Conservation (phyloP, 92 coral and sea anemone genomes). For the Epizoanthus illoricatus region DNA sequence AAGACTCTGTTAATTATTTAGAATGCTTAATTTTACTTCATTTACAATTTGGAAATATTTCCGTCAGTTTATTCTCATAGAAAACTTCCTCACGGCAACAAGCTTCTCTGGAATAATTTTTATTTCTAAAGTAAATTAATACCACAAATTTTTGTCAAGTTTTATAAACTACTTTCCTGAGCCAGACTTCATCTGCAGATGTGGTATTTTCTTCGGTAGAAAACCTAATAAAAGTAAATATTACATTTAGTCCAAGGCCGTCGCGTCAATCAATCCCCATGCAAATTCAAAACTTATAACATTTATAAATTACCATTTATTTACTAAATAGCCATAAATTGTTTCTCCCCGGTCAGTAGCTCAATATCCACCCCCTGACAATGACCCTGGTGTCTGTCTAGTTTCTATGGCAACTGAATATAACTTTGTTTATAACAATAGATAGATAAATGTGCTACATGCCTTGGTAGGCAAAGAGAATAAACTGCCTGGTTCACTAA, state of each 20-base stretch:
- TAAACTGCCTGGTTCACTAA: background rate
- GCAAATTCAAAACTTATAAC: background rate
- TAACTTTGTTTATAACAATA: conserved; percentile 4
- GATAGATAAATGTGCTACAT: conserved; percentile 2
- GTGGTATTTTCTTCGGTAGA: background rate
- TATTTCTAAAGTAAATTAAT: too few species aligned
- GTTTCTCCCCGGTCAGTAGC: background rate
- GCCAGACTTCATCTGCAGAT: too few species aligned
- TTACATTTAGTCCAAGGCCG: background rate
- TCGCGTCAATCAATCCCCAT: background rate
- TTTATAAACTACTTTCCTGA: too few species aligned
- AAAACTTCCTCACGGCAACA: background rate
- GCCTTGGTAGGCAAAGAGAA: conserved; percentile 38
- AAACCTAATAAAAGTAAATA: background rate
- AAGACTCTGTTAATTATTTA: background rate
- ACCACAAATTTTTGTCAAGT: too few species aligned
- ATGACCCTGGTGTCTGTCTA: background rate
- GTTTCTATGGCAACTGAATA: conserved; percentile 36
- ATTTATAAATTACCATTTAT: background rate
- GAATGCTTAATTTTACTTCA: background rate
- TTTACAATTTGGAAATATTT: background rate
- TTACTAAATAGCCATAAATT: background rate
- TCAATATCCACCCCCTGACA: background rate
- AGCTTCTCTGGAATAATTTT: too few species aligned
- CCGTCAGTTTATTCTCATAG: too few species aligned